phyloP scores from a whole-genome alignment of 2,888 invertebrate species.

The Argyresthia goedartella region DNA sequence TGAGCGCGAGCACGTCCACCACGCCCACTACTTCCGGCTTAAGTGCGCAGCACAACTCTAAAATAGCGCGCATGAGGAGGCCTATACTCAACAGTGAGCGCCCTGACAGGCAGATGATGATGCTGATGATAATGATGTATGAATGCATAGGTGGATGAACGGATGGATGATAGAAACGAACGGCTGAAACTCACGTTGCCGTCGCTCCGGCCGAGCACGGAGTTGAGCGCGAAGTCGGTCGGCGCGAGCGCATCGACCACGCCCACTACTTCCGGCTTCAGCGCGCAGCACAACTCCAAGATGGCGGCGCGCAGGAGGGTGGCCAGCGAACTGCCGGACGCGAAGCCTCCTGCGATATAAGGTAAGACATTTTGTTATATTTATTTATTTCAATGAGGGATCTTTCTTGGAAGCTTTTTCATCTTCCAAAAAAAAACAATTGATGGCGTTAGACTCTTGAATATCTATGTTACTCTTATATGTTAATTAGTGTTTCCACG shows the following conservation, averaged over 20 bases:
- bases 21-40: constrained; percentile 82
- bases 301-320: constrained; percentile 76
- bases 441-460: too few species aligned
- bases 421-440: too few species aligned
- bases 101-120: too few species aligned
- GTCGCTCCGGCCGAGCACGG: constrained; percentile 86
- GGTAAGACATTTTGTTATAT: not conserved
- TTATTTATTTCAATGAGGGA: too few species aligned
- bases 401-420: too few species aligned
- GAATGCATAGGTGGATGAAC: too few species aligned
- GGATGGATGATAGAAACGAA: too few species aligned
- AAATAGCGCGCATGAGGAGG: constrained; percentile 75
- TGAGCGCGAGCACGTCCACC: constrained; percentile 87
- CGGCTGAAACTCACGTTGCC: constrained; percentile 79
- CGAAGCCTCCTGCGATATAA: constrained; percentile 55
- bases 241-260: constrained; percentile 90
- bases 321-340: constrained; percentile 65
- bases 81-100: too few species aligned
- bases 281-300: constrained; percentile 73
- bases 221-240: constrained; percentile 90
- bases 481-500: too few species aligned
- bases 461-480: too few species aligned
- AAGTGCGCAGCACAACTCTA: constrained; percentile 77
- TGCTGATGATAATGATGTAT: too few species aligned
- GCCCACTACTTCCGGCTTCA: constrained; percentile 82